Conservation (phyloP, 2,113 vertebrate species). For the Cottus gobio region DNA sequence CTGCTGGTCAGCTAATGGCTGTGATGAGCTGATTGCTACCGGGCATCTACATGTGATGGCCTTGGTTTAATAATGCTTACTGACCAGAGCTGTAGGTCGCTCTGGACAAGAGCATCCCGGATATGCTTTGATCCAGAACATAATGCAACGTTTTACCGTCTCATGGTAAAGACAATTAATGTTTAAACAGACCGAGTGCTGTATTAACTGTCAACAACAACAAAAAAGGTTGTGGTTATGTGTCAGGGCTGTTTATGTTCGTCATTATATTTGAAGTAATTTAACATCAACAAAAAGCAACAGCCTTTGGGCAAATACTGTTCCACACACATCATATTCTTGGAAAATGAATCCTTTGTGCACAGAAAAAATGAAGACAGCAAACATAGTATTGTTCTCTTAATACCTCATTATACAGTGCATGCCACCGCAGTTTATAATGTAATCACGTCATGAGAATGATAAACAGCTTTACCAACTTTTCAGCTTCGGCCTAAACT, state of each 20-base stretch:
- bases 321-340: neutral
- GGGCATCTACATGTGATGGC: neutral
- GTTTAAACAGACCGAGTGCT: neutral
- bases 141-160: neutral
- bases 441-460: neutral
- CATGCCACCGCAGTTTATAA: neutral
- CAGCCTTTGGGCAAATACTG: neutral
- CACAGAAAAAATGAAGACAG: neutral
- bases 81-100: neutral
- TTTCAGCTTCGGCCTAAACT: neutral
- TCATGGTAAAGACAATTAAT: neutral
- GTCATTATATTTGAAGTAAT: neutral
- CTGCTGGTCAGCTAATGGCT: constrained; percentile 17
- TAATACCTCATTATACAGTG: neutral
- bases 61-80: neutral
- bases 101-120: neutral
- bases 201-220: neutral
- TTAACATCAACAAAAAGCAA: neutral
- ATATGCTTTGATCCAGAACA: neutral
- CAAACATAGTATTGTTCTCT: neutral
- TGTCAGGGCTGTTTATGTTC: neutral
- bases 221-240: neutral
- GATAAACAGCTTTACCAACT: constrained; percentile 6
- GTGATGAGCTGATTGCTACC: neutral
- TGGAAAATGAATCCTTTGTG: neutral